Evolutionary conservation across 2,113 vertebrate genomes (phyloP).

Genomic region (Pandion haliaetus): DNA sequence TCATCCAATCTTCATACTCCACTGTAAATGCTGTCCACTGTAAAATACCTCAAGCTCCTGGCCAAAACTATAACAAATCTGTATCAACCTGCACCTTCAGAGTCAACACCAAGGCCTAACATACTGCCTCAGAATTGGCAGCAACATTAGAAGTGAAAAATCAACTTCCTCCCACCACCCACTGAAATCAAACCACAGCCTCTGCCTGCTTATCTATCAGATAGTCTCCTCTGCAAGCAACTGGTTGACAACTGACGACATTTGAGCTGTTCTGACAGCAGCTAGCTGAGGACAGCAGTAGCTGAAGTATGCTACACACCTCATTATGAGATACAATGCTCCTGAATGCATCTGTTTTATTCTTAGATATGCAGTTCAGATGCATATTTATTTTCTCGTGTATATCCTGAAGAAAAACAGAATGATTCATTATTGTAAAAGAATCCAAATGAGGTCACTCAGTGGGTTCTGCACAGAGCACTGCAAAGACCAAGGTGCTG

Average conservation of each 20-base stretch:
- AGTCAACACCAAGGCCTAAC: background rate
- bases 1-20: background rate
- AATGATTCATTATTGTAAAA: background rate
- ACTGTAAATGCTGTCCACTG: background rate
- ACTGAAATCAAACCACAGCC: background rate
- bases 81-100: background rate
- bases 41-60: background rate
- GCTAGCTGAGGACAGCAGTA: background rate
- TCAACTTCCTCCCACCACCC: background rate
- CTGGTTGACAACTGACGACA: no score
- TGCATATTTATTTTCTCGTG: background rate
- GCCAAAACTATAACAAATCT: background rate
- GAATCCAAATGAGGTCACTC: background rate
- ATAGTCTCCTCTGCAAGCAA: background rate
- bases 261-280: background rate
- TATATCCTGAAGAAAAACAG: background rate
- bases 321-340: accelerated
- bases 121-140: background rate
- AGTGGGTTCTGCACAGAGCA: background rate
- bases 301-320: background rate
- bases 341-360: background rate
- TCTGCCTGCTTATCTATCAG: background rate
- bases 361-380: background rate
- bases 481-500: background rate
- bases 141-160: background rate